These are phyloP conservation scores for Cheilosia soror DNA, from an alignment of 2,888 invertebrate species.

Conservation along the genomic window DNA sequence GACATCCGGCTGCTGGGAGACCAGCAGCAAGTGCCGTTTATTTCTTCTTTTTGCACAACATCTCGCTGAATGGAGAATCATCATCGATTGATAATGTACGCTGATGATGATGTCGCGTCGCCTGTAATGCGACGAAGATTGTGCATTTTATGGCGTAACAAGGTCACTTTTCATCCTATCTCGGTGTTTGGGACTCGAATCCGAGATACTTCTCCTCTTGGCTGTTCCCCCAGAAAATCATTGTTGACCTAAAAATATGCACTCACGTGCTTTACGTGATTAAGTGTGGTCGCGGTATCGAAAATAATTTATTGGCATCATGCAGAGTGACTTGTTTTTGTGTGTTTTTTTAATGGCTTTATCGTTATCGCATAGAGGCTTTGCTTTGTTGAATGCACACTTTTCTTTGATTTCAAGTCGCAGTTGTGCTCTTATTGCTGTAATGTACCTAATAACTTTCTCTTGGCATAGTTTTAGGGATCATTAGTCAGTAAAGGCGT, in stretches of 20 bases:
- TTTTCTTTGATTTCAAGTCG: neutral
- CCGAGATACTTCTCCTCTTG: neutral
- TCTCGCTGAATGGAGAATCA: conserved; percentile 14
- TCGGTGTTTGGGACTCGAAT: conserved; percentile 9
- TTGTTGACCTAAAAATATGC: conserved; percentile 54
- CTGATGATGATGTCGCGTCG: neutral
- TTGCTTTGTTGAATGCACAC: neutral
- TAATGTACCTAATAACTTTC: neutral
- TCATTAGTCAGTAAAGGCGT: neutral
- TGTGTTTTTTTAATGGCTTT: neutral
- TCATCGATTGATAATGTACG: conserved; percentile 1
- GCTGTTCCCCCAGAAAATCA: conserved; percentile 31
- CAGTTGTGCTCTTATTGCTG: no score
- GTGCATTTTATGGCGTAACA: conserved; percentile 35
- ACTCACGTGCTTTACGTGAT: conserved; percentile 50
- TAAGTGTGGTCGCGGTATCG: conserved; percentile 25
- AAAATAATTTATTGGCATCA: conserved; percentile 40
- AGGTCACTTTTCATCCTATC: conserved; percentile 30
- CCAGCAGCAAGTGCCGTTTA: conserved; percentile 41
- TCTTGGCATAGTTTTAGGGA: neutral
- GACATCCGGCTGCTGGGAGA: conserved; percentile 63
- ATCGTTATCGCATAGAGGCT: neutral
- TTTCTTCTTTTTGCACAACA: neutral
- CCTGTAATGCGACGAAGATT: conserved; percentile 2
- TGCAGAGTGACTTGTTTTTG: neutral